Percentiles rank a stretch among this genome's conserved stretches.
Conservation (phyloP, 2,888 invertebrate genomes). For the Anoplius nigerrimus region DNA sequence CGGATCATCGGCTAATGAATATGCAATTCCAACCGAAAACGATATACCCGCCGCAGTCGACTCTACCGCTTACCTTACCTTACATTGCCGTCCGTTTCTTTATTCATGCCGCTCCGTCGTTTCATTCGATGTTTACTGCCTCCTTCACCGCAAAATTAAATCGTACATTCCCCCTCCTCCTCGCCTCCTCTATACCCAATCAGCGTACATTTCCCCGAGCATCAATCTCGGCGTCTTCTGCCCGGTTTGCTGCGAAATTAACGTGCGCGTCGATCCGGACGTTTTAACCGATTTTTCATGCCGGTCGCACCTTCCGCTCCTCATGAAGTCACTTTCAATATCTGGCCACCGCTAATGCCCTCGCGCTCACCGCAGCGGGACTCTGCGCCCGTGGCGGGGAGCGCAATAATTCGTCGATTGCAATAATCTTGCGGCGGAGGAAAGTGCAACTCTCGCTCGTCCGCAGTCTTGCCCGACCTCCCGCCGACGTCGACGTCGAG, state of each 20-base stretch:
- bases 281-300: no score
- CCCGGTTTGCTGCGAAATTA: no score
- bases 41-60: neutral
- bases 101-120: neutral
- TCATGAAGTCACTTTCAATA: no score
- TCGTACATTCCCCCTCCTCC: neutral
- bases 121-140: neutral
- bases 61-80: neutral
- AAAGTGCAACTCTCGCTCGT: neutral
- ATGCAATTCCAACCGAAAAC: slow-evolving; percentile 14
- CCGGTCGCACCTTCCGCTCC: slow-evolving; percentile 21
- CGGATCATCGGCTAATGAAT: slow-evolving; percentile 40
- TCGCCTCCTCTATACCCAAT: no score
- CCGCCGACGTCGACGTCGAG: slow-evolving; percentile 18
- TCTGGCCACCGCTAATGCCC: no score
- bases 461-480: neutral
- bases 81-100: neutral
- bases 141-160: neutral
- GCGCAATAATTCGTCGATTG: slow-evolving; percentile 3
- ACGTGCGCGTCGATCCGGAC: no score
- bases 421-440: neutral
- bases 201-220: no score
- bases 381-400: slow-evolving; percentile 13
- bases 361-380: neutral
- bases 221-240: no score